Conservation (phyloP, 2,888 invertebrate genomes). For the Oxycera nigricornis region DNA sequence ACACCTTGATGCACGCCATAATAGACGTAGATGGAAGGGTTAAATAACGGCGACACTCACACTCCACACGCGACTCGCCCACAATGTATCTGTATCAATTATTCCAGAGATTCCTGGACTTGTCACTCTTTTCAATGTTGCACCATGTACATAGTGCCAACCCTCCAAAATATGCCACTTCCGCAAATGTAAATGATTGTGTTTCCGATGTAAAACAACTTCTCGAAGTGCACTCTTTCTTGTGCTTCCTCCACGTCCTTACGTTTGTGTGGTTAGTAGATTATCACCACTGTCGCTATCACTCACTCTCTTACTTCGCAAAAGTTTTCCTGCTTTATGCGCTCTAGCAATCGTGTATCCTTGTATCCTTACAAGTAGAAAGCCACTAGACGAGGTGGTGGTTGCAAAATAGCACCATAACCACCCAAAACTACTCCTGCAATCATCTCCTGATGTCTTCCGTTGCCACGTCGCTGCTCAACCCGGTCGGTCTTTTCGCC, state of each 20-base stretch:
- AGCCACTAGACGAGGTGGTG: conserved; percentile 40
- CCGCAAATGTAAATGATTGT: conserved; percentile 28
- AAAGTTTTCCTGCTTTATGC: conserved; percentile 32
- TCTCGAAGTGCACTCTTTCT: conserved; percentile 32
- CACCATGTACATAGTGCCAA: conserved; percentile 10
- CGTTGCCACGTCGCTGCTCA: background rate
- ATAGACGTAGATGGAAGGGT: background rate
- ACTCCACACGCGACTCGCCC: background rate
- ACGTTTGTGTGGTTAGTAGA: conserved; percentile 37
- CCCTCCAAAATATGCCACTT: conserved; percentile 25
- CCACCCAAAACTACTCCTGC: conserved; percentile 36
- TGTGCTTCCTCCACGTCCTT: background rate
- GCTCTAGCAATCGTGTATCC: conserved; percentile 14
- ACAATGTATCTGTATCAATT: background rate
- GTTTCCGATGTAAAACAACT: conserved; percentile 35
- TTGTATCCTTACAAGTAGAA: conserved; percentile 32
- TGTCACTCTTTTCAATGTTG: background rate
- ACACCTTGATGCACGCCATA: background rate
- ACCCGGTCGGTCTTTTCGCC: background rate
- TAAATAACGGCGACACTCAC: background rate
- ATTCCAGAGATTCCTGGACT: background rate
- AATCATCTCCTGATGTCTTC: conserved; percentile 27
- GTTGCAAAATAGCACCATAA: conserved; percentile 33
- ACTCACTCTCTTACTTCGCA: conserved; percentile 19
- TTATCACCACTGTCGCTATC: conserved; percentile 29